Evolutionary conservation across 2,888 invertebrate genomes (phyloP), one percentile per base, ranked within the genome.

Genomic region (Drosophila fungiperda): DNA sequence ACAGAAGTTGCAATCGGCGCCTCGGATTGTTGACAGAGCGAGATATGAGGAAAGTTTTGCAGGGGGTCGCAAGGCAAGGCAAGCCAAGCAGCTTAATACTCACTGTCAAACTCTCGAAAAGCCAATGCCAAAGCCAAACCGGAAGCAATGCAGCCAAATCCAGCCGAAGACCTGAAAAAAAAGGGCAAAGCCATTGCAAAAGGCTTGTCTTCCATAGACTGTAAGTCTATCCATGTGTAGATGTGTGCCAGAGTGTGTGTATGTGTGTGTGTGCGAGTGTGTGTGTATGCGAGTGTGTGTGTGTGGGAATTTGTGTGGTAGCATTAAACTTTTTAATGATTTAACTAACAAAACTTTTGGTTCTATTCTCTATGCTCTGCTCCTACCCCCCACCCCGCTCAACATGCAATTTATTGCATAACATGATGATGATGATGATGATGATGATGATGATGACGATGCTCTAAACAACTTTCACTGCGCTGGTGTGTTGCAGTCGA

Each of bases 291-390:
- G 4, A 50, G 33, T 55, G 23, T 35, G 11, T 36, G 15, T 49
- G 23, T 52, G 20, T 49, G 49, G 55, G 66, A 62, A 82, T 82
- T 76, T 80, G 77, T 79, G 76, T 80, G 80, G 76, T 77, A 65
- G 73, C 76, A 82, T 88, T 87, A 91, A 92, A 92, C 91, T 92
- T 92, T 91, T 92, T 92, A 92, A 92, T 92, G 91, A 92, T 91
- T 91, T 91, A 92, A 92, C 92, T 91, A 92, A 92, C 90, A 87
- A 87, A 90, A 88, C 78, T 91, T 90, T 83, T 78, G 67, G 63
- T 70, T 89, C 91, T 91, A 92, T 91, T 92, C 83, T 92, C 83
- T 75, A 81, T 90, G 72, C 78, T 82, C 40, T 48, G 54, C 11
- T 17, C 63, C 45, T 53, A 12, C 9, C 57, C 35, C 38, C 33